Evolutionary conservation across 37 sponge, comb jelly and placozoan genomes (phyloP), one percentile per base, ranked within the genome.

Genomic region (Spongia lamella): DNA sequence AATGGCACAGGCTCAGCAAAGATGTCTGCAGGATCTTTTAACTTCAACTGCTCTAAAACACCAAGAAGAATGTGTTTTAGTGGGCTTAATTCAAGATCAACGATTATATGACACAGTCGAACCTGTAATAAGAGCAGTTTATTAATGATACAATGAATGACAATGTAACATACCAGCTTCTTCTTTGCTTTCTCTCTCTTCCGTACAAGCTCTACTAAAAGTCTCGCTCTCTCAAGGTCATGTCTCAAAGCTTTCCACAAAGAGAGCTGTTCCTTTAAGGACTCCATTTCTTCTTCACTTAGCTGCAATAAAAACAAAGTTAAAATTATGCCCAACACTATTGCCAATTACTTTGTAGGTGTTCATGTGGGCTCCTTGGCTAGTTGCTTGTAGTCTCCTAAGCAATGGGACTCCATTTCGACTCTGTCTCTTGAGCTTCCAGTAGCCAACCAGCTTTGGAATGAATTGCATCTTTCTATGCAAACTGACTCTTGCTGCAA

Each of bases 401-500:
- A 98, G 79, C 34, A 98, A 78, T 15, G 99, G 99, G 30, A 98
- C 99, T 35, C 99, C 99, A 71, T 94, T 98, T 11, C 99, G 70
- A 53, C 93, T 89, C 84, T 98, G 99, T 38, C 99, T 63, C 84
- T 98, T 98, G 69, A 98, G 84, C 69, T 87, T 92, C 99, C 99
- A 98, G 83, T 90, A 98, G 61, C 78, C 82, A 31, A 89, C 90
- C 67, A 98, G 78, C 76, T 82, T 84, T 14, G 90, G 81, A n/a
- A 94, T 83, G 75, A 94, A 94, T 79, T 89, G 88, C 0, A 83
- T 76, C 84, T 94, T 94, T 64, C 90, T 81, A 35, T 70, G 73
- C 1, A 94, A 63, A 63, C 77, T 84, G 30, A 94, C 92, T 27
- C 79, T 63, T 34, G 69, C 70, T 11, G 81, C 76, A 50, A 97